Evolutionary conservation across 1,140 invertebrate genomes (phyloP), one percentile per base, ranked within the genome.

Genomic region (Drosophila orosa): DNA sequence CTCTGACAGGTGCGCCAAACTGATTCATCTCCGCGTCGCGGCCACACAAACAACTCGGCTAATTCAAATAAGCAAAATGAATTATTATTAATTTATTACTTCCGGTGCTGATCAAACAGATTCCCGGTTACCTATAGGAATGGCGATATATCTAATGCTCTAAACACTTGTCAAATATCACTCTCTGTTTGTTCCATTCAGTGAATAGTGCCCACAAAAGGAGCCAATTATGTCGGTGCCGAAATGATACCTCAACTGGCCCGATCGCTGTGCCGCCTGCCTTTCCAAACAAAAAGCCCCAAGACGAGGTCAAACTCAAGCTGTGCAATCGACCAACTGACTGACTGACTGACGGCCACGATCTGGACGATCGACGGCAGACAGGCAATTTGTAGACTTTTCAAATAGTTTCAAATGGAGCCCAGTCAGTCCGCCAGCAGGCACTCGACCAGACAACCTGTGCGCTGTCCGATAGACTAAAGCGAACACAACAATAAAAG

Each of bases 311-410:
- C 82, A 86, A 67, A 79, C 66, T 56, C 37, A 27, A 78, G 54
- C 82, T 66, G 61, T 72, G 79, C 82, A 87, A 86, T 86, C 83
- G 83, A 47, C 58, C 50, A 74, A 76, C 80, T 86, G 81, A 76
- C 80, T 61, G 77, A 63, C 73, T 60, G 74, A 67, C 74, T 59
- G 74, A 76, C 59, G 25, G 73, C 37, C 65, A 50, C 57, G 44
- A 62, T 65, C 73, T 44, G 57, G 56, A 58, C 50, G 59, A 39
- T 60, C 56, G 69, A 72, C 66, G 62, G 73, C 82, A 77, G 83
- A 86, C 83, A 87, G 83, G 83, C 80, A 87, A 89, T 89, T 87
- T 87, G 84, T 87, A 84, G 84, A 83, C 84, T 89, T 86, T 89
- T 83, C 79, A 87, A 89, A 89, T 80, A 62, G 57, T 74, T 85